Percentiles rank a stretch among this genome's conserved stretches.
phyloP scores from a whole-genome alignment of 2,888 invertebrate genomes.

The Lymantria monacha region DNA sequence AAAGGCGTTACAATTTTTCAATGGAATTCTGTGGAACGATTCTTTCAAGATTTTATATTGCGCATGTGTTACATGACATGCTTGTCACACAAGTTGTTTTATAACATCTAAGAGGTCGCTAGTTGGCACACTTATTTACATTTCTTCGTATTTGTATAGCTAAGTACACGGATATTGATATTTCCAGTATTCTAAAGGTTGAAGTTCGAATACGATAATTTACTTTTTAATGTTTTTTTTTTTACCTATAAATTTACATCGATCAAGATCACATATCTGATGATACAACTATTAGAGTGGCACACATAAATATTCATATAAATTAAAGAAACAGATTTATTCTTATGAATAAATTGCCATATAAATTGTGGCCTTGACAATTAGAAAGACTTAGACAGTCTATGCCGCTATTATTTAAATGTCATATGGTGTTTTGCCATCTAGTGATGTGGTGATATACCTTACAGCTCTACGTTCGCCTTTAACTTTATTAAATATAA shows the following conservation, averaged over 20 bases:
- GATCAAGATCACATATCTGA: background rate
- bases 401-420: constrained; percentile 38
- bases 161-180: too few species aligned
- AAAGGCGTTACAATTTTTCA: constrained; percentile 13
- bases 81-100: background rate
- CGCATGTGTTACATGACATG: constrained; percentile 10
- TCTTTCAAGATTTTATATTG: background rate
- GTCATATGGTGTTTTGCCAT: constrained; percentile 33
- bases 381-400: constrained; percentile 43
- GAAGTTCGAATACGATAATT: too few species aligned
- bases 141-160: background rate
- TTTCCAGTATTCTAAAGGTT: too few species aligned
- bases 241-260: background rate
- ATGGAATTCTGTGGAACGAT: background rate
- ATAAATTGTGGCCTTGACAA: constrained; percentile 46
- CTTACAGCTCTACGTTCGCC: too few species aligned
- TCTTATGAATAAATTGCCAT: constrained; percentile 11
- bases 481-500: too few species aligned
- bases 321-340: background rate
- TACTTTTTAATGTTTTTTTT: too few species aligned
- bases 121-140: constrained; percentile 11
- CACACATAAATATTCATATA: constrained; percentile 6
- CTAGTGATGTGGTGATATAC: constrained; percentile 12
- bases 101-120: constrained; percentile 12
- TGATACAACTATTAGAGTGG: background rate